Base-by-base conservation (phyloP, 2,888 invertebrate species). In the Arrhopalites spinosus region DNA sequence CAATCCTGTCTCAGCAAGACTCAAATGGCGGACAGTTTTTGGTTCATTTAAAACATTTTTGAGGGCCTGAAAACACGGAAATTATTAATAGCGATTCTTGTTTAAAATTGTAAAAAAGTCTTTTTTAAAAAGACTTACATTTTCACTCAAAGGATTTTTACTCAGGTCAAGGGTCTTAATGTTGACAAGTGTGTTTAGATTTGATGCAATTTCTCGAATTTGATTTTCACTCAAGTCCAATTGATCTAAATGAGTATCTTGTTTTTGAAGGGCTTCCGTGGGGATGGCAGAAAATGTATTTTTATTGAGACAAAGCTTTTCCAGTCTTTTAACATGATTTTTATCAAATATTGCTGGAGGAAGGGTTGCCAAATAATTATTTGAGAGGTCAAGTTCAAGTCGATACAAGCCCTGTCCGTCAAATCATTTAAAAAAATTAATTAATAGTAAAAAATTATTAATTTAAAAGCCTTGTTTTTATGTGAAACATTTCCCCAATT, bases 121-220 rank as follows among this genome's bases (percentile, higher is more conserved):
- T n/a, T n/a, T n/a, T n/a, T n/a, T n/a, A n/a, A n/a, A n/a, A n/a
- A n/a, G n/a, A n/a, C n/a, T n/a, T n/a, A n/a, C n/a, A n/a, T n/a
- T n/a, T n/a, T n/a, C n/a, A n/a, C n/a, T n/a, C n/a, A n/a, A n/a
- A n/a, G 94, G 94, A 87, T 95, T 96, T 81, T 90, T 92, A 1
- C 94, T 94, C 13, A 96, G 86, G 86, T 96, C 95, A 8, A 96
- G 87, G 80, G 91, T 89, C 84, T 95, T 95, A 2, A 95, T 92
- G 84, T 94, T 95, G 0, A 93, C 93, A 88, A 95, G 90, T 0
- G 94, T 91, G 83, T 91, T 92, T 74, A 94, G 92, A 84, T 95
- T 94, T 0, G 91, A 90, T n/a, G 94, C 94, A 75, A 96, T 91
- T 72, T 92, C 91, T 23, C 89, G 88, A 59, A 96, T 90, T 82